phyloP scores from a whole-genome alignment of 2,113 vertebrate genomes.

The Malurus elegans region DNA sequence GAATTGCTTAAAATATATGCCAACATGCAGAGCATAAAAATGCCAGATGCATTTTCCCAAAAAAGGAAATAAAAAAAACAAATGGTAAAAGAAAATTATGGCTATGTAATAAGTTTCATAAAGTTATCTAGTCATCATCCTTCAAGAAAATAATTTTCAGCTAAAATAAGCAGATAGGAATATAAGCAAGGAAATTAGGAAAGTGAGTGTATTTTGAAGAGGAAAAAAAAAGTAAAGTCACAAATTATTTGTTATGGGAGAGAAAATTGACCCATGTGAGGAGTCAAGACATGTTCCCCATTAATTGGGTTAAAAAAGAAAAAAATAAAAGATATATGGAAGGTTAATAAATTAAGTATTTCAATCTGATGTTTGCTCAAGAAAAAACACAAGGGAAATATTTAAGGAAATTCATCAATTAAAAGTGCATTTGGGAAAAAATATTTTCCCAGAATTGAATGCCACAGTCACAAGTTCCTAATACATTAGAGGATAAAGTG shows the following conservation, averaged over 20 bases:
- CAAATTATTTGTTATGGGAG: background rate
- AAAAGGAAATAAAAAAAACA: background rate
- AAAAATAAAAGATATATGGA: background rate
- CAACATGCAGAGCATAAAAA: background rate
- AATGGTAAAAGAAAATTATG: background rate
- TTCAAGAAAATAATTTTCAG: background rate
- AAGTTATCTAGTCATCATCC: background rate
- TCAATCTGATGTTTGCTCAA: background rate
- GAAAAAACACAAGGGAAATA: background rate
- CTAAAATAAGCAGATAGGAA: background rate
- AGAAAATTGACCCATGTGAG: background rate
- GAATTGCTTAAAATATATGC: background rate
- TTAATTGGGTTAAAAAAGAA: background rate
- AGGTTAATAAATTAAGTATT: background rate
- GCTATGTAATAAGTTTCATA: background rate
- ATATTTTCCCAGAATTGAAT: background rate
- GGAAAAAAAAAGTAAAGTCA: background rate
- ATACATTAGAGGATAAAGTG: background rate
- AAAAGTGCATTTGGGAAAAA: background rate
- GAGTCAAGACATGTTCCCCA: background rate
- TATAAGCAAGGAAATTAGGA: background rate
- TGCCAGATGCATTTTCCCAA: background rate
- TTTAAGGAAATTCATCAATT: background rate
- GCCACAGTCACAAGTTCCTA: background rate
- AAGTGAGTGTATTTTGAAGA: background rate